A percentile compares a stretch with the other conserved stretches of the same genome.
phyloP scores from a whole-genome alignment of 2,888 invertebrate species.

The Neoascia interrupta region DNA sequence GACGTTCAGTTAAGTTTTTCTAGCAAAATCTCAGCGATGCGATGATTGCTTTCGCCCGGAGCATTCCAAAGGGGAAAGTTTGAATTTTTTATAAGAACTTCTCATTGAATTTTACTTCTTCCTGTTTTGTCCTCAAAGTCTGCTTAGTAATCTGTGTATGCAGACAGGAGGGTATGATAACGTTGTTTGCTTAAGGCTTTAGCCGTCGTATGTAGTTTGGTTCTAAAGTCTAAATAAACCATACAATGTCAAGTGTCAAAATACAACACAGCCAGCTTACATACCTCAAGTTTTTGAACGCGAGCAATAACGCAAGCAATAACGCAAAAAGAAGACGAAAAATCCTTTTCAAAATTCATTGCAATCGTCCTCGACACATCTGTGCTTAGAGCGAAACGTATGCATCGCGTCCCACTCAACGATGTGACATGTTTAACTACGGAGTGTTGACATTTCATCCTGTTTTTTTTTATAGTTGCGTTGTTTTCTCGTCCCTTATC shows the following conservation, averaged over 20 bases:
- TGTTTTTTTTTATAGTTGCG: conserved; percentile 35
- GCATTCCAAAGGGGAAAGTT: not conserved
- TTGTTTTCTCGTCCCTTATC: conserved; percentile 1
- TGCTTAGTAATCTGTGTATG: conserved; percentile 1
- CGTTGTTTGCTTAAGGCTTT: conserved; percentile 35
- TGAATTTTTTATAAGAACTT: conserved; percentile 39
- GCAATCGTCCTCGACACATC: conserved; percentile 62
- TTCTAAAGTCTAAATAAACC: conserved; percentile 5
- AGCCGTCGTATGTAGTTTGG: conserved; percentile 56
- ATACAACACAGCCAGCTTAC: not conserved
- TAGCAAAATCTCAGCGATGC: conserved; percentile 10
- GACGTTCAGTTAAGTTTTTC: conserved; percentile 20
- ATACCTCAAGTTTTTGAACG: not conserved
- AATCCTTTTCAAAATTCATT: conserved; percentile 20
- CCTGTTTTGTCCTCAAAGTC: conserved; percentile 21
- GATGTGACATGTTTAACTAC: conserved; percentile 43
- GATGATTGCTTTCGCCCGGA: conserved; percentile 22
- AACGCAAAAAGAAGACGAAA: not conserved
- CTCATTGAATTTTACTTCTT: conserved; percentile 39
- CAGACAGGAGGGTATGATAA: not conserved
- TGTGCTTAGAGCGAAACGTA: conserved; percentile 17
- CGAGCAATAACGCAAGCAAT: not conserved
- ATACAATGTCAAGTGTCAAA: conserved; percentile 61
- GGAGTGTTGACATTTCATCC: conserved; percentile 62
- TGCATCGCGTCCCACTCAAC: conserved; percentile 31